These are phyloP conservation scores for Gouania willdenowi DNA, from an alignment of 2,797 vertebrate species.

Conservation along the genomic window DNA sequence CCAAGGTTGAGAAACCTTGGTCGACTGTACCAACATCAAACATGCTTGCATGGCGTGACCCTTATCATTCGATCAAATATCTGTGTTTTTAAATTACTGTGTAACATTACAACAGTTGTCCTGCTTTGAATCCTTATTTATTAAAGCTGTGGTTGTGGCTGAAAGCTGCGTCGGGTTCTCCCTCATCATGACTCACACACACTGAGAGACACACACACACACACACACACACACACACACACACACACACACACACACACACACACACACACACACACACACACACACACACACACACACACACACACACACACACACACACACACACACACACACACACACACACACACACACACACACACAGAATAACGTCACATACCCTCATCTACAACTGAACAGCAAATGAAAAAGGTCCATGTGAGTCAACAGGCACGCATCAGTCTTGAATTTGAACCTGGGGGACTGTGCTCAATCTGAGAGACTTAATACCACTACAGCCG, in stretches of 20 bases:
- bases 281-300: not conserved
- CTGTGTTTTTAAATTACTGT: too few species aligned
- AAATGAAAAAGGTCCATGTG: constrained; percentile 59
- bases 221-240: not conserved
- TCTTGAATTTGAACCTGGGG: constrained; percentile 48
- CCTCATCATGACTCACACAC: not conserved
- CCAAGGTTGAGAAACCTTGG: too few species aligned
- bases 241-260: not conserved
- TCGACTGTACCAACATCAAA: too few species aligned
- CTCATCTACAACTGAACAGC: constrained; percentile 16
- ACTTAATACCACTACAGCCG: constrained; percentile 36
- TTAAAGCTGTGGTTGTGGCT: not conserved
- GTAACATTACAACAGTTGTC: too few species aligned
- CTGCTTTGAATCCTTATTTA: not conserved
- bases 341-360: not conserved
- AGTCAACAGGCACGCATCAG: constrained; percentile 48
- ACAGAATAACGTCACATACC: constrained; percentile 9
- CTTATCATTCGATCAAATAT: too few species aligned
- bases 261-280: not conserved
- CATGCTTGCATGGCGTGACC: too few species aligned
- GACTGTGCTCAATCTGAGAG: constrained; percentile 58
- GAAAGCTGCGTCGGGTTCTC: not conserved
- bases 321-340: constrained; percentile 1
- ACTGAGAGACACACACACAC: not conserved
- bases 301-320: not conserved